Base-by-base conservation (phyloP, 2,797 vertebrate species). In the Stomatorhinus walkeri region DNA sequence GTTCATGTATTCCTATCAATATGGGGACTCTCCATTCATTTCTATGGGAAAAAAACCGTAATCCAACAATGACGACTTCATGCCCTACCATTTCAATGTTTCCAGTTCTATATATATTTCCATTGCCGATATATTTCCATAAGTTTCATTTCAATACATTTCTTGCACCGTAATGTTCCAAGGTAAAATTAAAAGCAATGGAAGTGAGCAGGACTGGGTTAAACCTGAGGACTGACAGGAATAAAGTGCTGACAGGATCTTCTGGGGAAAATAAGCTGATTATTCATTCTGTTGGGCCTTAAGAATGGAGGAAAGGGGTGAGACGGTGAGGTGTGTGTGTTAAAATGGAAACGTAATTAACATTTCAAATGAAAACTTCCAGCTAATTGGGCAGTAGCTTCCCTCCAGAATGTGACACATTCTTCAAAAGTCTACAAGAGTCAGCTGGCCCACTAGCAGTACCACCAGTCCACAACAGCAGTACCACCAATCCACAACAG, bases 281-380 rank as follows among this genome's bases (percentile, higher is more conserved):
- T 19, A 76, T 76, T 84, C 43, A 9, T 46, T 49, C 46, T 46
- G 43, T 22, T 84, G n/a, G 40, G 5, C 24, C 22, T 52, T 28
- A 83, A 46, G 79, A 83, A 54, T 28, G 36, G 49, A 64, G 56
- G 56, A 59, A 14, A 85, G 52, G 56, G 24, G n/a, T 19, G 22
- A 56, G 54, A 24, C 28, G 61, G 49, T 12, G 52, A 79, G 64
- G 48, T 87, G 59, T 88, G 88, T 81, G 89, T 91, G 61, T 90
- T 90, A 87, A 87, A 89, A 91, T 90, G 56, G 86, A 85, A 49
- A 56, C 56, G 88, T 85, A 89, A 89, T 91, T 76, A 76, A 90
- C 89, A 91, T 90, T 90, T 91, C 64, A 91, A 85, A 52, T 12
- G 22, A 89, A 64, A 87, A 89, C 89, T 56, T 85, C 81, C 12